These are phyloP conservation scores for Clarias pachynema DNA, from an alignment of 2,797 vertebrate species.

Conservation along the genomic window DNA sequence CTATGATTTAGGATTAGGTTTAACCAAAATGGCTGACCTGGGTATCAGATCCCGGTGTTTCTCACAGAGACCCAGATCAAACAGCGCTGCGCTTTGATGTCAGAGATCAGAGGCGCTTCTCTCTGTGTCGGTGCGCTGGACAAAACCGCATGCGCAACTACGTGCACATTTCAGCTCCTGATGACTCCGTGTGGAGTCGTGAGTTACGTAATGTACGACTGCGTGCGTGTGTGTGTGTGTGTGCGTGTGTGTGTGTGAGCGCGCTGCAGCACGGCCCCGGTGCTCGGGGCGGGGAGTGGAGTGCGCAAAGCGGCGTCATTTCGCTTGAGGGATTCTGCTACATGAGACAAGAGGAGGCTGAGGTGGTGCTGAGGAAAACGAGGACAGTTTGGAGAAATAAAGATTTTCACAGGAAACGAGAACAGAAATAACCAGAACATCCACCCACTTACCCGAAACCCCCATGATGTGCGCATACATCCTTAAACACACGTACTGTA, in stretches of 20 bases:
- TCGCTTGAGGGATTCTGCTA: background rate
- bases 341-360: constrained; percentile 1
- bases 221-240: constrained; percentile 31
- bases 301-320: constrained; percentile 47
- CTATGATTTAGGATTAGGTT: background rate
- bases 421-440: constrained; percentile 29
- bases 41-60: constrained; percentile 7
- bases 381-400: constrained; percentile 30
- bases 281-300: constrained; percentile 34
- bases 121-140: background rate
- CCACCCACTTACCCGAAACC: background rate
- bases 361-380: background rate
- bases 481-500: background rate
- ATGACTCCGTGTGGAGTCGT: constrained; percentile 26
- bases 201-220: constrained; percentile 64
- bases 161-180: background rate
- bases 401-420: constrained; percentile 42
- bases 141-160: background rate
- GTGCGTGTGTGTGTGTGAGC: constrained; percentile 52
- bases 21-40: constrained; percentile 20
- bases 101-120: background rate
- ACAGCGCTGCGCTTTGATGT: background rate
- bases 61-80: background rate
- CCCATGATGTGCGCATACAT: background rate
- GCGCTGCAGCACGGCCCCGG: constrained; percentile 69